These are phyloP conservation scores for Hofmannophila pseudospretella DNA, from an alignment of 2,888 invertebrate species.

Conservation along the genomic window DNA sequence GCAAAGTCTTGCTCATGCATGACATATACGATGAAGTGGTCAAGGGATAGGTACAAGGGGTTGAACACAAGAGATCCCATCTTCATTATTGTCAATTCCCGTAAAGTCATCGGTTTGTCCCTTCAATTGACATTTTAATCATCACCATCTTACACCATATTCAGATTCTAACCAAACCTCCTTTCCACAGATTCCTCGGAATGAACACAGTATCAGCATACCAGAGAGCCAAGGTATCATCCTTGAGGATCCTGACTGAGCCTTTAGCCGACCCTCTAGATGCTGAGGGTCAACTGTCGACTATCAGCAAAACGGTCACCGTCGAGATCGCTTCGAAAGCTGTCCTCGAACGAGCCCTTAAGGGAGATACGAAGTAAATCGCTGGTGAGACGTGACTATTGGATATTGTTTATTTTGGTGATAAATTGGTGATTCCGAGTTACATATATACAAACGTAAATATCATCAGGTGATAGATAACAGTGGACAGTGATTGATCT, in stretches of 20 bases:
- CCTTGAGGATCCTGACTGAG: constrained; percentile 82
- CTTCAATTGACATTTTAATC: too few species aligned
- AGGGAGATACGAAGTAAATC: constrained; percentile 47
- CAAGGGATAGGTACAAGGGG: too few species aligned
- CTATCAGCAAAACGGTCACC: constrained; percentile 70
- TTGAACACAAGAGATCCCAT: too few species aligned
- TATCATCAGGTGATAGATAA: too few species aligned
- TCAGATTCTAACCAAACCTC: too few species aligned
- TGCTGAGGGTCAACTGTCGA: constrained; percentile 48
- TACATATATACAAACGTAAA: too few species aligned
- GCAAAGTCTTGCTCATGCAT: too few species aligned
- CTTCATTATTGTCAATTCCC: too few species aligned
- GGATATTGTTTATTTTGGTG: constrained; percentile 20
- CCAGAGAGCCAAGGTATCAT: constrained; percentile 92
- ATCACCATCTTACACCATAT: not conserved
- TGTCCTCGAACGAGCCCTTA: constrained; percentile 56
- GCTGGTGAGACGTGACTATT: constrained; percentile 12
- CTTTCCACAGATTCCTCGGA: constrained; percentile 86
- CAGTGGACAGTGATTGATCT: too few species aligned
- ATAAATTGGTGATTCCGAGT: too few species aligned
- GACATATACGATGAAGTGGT: too few species aligned
- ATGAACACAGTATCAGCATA: constrained; percentile 94
- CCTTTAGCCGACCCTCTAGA: constrained; percentile 28
- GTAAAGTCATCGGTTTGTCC: too few species aligned
- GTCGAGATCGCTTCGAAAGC: constrained; percentile 67